phyloP scores from a whole-genome alignment of 2,888 invertebrate species.

The Cecidostiba fungosa region DNA sequence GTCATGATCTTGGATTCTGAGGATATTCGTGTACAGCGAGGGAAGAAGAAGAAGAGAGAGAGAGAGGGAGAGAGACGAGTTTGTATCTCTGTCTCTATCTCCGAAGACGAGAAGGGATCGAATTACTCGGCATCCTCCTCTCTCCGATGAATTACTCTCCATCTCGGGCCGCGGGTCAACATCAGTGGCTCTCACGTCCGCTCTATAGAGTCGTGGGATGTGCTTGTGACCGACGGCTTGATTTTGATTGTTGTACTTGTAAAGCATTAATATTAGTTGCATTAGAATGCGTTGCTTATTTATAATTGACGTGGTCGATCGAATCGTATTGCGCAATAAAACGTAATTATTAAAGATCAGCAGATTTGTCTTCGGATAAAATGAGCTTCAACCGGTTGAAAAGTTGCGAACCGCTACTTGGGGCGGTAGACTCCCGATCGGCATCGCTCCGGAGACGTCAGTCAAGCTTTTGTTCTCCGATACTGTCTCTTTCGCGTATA shows the following conservation, averaged over 20 bases:
- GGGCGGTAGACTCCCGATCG: conserved; percentile 63
- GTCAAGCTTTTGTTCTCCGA: conserved; percentile 74
- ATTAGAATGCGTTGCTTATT: no score
- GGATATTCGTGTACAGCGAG: conserved; percentile 31
- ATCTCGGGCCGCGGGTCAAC: conserved; percentile 69
- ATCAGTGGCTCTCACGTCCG: conserved; percentile 75
- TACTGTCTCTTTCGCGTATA: conserved; percentile 68
- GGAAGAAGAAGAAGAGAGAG: conserved; percentile 51
- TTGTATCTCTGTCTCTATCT: conserved; percentile 32
- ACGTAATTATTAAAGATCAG: background rate
- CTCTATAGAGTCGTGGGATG: background rate
- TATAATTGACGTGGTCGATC: no score
- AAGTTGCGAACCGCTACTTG: conserved; percentile 60
- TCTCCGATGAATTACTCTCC: conserved; percentile 73
- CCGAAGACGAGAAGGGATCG: conserved; percentile 69
- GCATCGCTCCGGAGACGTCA: conserved; percentile 75
- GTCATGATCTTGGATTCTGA: conserved; percentile 70
- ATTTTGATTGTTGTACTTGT: no score
- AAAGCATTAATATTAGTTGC: no score
- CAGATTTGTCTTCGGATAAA: background rate
- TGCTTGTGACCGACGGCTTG: no score
- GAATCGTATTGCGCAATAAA: no score
- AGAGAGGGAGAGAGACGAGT: conserved; percentile 63
- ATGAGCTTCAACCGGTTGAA: conserved; percentile 34
- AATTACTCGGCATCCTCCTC: conserved; percentile 77